Conservation (phyloP, 2,888 invertebrate genomes). For the Phyto melanocephala region DNA sequence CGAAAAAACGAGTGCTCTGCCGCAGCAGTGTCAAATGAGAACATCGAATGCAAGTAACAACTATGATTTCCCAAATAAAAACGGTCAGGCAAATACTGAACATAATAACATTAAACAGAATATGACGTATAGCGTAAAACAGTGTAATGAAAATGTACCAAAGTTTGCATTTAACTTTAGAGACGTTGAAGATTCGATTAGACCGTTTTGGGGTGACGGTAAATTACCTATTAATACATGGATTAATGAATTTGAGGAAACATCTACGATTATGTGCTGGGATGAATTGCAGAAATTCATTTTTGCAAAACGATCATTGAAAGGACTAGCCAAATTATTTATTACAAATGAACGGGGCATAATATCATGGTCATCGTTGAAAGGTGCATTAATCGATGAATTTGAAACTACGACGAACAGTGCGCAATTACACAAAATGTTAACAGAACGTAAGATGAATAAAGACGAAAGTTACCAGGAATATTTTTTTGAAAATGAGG, state of each 20-base stretch:
- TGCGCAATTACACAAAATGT: slow-evolving; percentile 36
- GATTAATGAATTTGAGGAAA: slow-evolving; percentile 55
- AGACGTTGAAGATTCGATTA: slow-evolving; percentile 52
- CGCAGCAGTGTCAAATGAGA: no score
- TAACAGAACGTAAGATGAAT: slow-evolving; percentile 20
- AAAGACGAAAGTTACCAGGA: slow-evolving; percentile 38
- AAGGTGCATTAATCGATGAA: slow-evolving; percentile 1
- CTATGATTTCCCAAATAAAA: no score
- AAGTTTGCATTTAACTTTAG: slow-evolving; percentile 59
- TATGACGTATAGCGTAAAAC: no score
- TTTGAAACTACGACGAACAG: slow-evolving; percentile 24
- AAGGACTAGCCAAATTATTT: slow-evolving; percentile 60
- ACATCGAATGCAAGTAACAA: no score
- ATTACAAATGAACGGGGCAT: slow-evolving; percentile 50
- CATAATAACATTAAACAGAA: no score
- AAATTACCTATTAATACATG: slow-evolving; percentile 30
- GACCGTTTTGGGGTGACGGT: slow-evolving; percentile 36
- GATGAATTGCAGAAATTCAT: slow-evolving; percentile 58
- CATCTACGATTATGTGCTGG: slow-evolving; percentile 42
- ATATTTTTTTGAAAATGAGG: slow-evolving; percentile 41
- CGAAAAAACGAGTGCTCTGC: no score
- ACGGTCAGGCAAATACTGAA: no score
- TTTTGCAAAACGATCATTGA: slow-evolving; percentile 57
- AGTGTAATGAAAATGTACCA: not conserved
- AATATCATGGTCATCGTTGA: slow-evolving; percentile 21